Percentiles rank a stretch among this genome's conserved stretches.
phyloP scores from a whole-genome alignment of 2,113 vertebrate species.

The Conger conger region DNA sequence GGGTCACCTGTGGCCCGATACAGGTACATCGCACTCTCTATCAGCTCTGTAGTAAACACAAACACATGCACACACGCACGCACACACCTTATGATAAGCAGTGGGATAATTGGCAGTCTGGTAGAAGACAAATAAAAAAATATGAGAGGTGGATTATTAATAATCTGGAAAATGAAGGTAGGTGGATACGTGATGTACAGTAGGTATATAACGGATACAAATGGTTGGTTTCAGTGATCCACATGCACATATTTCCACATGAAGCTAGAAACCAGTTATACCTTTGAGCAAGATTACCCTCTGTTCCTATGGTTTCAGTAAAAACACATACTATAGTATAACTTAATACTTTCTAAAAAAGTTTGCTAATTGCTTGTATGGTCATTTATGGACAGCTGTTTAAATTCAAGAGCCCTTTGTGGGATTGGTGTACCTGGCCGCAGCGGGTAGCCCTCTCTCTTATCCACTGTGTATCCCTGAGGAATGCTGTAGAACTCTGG shows the following conservation, averaged over 20 bases:
- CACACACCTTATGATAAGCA: background rate
- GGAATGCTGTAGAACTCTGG: slow-evolving; percentile 98
- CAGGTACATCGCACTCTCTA: slow-evolving; percentile 97
- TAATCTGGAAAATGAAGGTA: background rate
- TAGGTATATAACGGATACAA: background rate
- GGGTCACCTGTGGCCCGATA: slow-evolving; percentile 93
- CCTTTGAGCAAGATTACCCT: no score
- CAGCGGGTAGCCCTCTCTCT: slow-evolving; percentile 93
- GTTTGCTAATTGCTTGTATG: no score
- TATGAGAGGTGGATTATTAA: background rate
- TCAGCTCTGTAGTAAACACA: slow-evolving; percentile 77
- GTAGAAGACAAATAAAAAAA: background rate
- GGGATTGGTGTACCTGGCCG: slow-evolving; percentile 77
- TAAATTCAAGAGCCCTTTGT: no score
- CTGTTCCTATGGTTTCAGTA: background rate
- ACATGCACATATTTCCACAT: background rate
- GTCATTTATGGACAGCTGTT: no score
- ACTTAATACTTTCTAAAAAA: no score
- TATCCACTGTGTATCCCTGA: slow-evolving; percentile 95
- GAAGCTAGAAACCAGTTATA: background rate
- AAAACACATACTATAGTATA: background rate
- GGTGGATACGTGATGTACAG: background rate
- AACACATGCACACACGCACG: slow-evolving; percentile 3
- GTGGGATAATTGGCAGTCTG: background rate
- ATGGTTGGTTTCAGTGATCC: background rate